phyloP scores from a whole-genome alignment of 1,140 invertebrate species.

The Microplitis mediator region DNA sequence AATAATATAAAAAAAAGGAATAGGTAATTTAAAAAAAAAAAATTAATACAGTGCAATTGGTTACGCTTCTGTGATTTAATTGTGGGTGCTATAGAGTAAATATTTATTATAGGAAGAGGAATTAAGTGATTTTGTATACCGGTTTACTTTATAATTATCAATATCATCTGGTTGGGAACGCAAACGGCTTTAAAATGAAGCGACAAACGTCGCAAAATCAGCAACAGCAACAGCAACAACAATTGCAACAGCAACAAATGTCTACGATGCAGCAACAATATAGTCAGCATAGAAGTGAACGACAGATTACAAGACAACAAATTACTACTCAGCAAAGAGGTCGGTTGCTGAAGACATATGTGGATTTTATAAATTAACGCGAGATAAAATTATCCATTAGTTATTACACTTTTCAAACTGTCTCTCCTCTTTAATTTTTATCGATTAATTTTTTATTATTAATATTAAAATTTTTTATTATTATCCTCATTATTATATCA shows the following conservation, averaged over 20 bases:
- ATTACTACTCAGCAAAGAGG: constrained; percentile 80
- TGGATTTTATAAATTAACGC: too few relatives aligned
- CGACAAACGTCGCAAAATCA: constrained; percentile 62
- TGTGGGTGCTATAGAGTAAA: constrained; percentile 40
- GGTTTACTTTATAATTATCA: constrained; percentile 13
- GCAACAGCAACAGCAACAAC: constrained; percentile 45
- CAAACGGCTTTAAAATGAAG: constrained; percentile 62
- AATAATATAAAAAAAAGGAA: neutral
- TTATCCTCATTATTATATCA: neutral
- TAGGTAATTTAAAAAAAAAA: neutral
- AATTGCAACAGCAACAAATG: constrained; percentile 43
- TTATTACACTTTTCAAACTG: neutral
- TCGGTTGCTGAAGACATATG: constrained; percentile 56
- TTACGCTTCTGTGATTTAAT: constrained; percentile 29
- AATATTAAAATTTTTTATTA: constrained; percentile 10
- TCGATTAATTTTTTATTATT: neutral
- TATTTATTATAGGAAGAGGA: constrained; percentile 28
- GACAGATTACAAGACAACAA: constrained; percentile 75
- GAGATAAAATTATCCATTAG: too few relatives aligned
- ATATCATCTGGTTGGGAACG: constrained; percentile 22
- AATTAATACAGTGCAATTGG: neutral
- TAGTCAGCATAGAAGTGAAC: constrained; percentile 73
- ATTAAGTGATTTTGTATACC: constrained; percentile 28
- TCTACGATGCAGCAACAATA: constrained; percentile 56
- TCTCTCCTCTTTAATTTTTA: too few relatives aligned